These are phyloP conservation scores for Toxostoma redivivum DNA, from an alignment of 2,113 vertebrate species.

Conservation along the genomic window DNA sequence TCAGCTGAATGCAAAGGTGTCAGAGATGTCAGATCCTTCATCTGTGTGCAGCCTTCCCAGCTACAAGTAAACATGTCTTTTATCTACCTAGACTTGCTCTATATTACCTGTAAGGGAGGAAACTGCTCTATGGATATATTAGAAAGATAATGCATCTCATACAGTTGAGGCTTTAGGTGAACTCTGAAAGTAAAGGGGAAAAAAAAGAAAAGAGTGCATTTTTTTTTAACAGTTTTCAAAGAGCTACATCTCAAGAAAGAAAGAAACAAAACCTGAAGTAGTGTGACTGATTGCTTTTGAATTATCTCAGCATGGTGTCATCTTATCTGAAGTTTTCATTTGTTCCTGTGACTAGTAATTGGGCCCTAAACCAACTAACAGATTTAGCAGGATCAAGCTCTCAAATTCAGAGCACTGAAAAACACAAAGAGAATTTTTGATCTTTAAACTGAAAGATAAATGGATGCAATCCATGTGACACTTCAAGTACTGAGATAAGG, in stretches of 20 bases:
- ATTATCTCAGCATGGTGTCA: conserved; percentile 9
- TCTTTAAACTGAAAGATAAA: conserved; percentile 37
- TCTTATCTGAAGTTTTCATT: conserved; percentile 13
- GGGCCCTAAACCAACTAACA: not conserved
- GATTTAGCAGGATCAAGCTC: conserved; percentile 41
- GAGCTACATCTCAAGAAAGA: not conserved
- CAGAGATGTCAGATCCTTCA: not conserved
- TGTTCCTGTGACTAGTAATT: conserved; percentile 1
- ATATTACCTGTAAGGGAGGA: not conserved
- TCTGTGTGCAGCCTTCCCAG: not conserved
- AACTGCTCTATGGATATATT: not conserved
- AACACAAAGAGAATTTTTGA: not conserved
- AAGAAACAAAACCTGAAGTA: not conserved
- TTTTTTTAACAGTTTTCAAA: not conserved
- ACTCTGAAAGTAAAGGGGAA: not conserved
- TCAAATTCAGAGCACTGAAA: conserved; percentile 1
- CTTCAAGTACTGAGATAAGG: not conserved
- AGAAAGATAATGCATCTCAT: not conserved
- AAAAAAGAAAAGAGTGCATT: not conserved
- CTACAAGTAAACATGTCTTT: not conserved
- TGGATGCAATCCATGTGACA: not conserved
- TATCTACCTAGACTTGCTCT: not conserved
- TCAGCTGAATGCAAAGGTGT: not conserved
- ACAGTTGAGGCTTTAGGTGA: not conserved
- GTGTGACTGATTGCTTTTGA: conserved; percentile 20